Evolutionary conservation across 2,888 invertebrate species (phyloP).

Genomic region (Saturnia pavonia): DNA sequence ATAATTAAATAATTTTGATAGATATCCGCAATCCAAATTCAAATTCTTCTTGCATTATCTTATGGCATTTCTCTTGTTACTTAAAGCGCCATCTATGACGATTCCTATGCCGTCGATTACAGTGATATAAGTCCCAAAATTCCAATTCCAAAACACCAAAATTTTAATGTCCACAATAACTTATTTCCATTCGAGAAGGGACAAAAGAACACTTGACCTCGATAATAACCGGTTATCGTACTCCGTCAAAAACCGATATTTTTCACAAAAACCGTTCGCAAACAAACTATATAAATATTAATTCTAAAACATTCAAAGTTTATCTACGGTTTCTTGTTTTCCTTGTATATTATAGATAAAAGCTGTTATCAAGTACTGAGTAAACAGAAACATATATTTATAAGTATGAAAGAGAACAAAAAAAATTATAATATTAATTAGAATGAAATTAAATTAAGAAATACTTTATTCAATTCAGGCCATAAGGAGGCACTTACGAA

Average conservation of each 20-base stretch:
- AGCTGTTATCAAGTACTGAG: background rate
- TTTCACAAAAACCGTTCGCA: background rate
- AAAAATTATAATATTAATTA: background rate
- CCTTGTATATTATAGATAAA: background rate
- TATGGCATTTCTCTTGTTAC: background rate
- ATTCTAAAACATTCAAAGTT: background rate
- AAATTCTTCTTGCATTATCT: background rate
- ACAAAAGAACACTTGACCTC: background rate
- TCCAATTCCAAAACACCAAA: background rate
- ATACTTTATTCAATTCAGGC: too few species aligned
- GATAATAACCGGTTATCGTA: background rate
- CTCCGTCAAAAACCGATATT: background rate
- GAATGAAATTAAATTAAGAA: too few species aligned
- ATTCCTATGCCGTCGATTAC: background rate
- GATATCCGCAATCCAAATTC: background rate
- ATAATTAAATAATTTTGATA: background rate
- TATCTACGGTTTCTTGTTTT: background rate
- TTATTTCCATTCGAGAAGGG: background rate
- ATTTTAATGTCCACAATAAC: background rate
- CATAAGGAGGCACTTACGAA: too few species aligned
- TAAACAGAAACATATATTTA: background rate
- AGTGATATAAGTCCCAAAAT: background rate
- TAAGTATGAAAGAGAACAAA: too few species aligned
- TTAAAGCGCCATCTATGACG: background rate
- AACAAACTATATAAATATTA: background rate